Conservation (phyloP, 1,140 invertebrate genomes). For the Heliconius nattereri region DNA sequence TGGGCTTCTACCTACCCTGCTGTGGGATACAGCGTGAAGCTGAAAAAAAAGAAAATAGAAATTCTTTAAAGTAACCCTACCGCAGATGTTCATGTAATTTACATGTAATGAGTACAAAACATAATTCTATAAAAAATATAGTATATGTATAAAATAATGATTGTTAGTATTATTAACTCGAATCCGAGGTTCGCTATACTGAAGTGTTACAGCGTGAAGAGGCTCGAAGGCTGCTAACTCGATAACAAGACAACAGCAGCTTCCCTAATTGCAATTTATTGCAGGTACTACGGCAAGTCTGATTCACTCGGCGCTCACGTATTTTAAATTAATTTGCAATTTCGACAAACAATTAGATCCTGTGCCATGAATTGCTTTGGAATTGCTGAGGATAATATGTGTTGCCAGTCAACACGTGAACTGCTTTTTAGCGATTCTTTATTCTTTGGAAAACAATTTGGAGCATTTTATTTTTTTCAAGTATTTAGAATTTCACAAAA, state of each 20-base stretch:
- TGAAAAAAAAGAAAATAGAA: too few species aligned
- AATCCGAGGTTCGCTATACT: constrained; percentile 50
- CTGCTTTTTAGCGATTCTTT: background rate
- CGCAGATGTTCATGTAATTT: background rate
- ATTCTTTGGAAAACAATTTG: background rate
- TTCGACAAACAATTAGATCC: constrained; percentile 73
- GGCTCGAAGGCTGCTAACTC: constrained; percentile 76
- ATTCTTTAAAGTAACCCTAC: background rate
- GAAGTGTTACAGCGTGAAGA: constrained; percentile 62
- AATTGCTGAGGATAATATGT: constrained; percentile 22
- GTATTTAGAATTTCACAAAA: too few species aligned
- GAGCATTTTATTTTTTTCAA: background rate
- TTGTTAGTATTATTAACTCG: constrained; percentile 46
- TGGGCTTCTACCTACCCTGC: too few species aligned
- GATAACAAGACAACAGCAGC: constrained; percentile 80
- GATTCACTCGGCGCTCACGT: constrained; percentile 74
- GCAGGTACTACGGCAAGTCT: constrained; percentile 78
- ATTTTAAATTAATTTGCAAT: constrained; percentile 80
- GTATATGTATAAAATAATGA: background rate
- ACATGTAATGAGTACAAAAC: background rate
- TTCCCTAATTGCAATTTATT: constrained; percentile 81
- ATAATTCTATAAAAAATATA: background rate
- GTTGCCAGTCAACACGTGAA: background rate
- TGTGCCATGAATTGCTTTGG: constrained; percentile 42
- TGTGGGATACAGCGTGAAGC: too few species aligned